phyloP scores from a whole-genome alignment of 2,888 invertebrate species.

The Agriopis leucophaearia region DNA sequence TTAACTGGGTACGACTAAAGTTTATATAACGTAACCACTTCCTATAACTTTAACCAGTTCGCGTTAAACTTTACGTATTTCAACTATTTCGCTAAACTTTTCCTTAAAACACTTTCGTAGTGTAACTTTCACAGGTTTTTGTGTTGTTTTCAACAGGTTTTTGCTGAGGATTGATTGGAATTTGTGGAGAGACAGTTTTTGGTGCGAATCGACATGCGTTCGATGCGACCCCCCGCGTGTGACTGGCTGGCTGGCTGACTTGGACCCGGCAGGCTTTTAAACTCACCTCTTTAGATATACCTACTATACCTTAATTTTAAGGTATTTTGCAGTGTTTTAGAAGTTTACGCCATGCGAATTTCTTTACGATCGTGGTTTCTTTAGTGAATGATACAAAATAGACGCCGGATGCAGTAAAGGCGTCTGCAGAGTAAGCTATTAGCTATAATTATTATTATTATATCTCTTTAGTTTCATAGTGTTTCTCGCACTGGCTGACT shows the following conservation, averaged over 20 bases:
- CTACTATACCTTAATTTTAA: constrained; percentile 35
- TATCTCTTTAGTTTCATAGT: too few relatives aligned
- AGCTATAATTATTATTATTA: too few relatives aligned
- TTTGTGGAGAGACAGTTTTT: constrained; percentile 16
- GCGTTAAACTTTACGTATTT: constrained; percentile 37
- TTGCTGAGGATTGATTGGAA: constrained; percentile 16
- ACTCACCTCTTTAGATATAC: constrained; percentile 30
- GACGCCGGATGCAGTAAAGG: background rate
- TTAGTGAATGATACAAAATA: constrained; percentile 13
- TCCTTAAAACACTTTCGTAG: constrained; percentile 4
- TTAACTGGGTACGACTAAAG: constrained; percentile 42
- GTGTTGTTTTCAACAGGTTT: constrained; percentile 20
- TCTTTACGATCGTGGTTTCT: constrained; percentile 1
- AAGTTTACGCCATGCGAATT: constrained; percentile 4
- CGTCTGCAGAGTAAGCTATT: background rate
- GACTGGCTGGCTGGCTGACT: constrained; percentile 36
- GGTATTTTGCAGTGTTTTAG: constrained; percentile 34
- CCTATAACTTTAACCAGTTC: constrained; percentile 65
- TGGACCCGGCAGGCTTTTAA: constrained; percentile 22
- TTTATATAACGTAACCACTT: constrained; percentile 76
- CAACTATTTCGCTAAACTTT: constrained; percentile 26
- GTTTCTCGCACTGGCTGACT: too few relatives aligned
- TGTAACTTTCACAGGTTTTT: constrained; percentile 13
- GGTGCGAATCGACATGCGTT: constrained; percentile 29
- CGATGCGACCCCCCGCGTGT: constrained; percentile 33